Conservation (phyloP, 2,797 vertebrate genomes). For the Acanthurus leucopareius region DNA sequence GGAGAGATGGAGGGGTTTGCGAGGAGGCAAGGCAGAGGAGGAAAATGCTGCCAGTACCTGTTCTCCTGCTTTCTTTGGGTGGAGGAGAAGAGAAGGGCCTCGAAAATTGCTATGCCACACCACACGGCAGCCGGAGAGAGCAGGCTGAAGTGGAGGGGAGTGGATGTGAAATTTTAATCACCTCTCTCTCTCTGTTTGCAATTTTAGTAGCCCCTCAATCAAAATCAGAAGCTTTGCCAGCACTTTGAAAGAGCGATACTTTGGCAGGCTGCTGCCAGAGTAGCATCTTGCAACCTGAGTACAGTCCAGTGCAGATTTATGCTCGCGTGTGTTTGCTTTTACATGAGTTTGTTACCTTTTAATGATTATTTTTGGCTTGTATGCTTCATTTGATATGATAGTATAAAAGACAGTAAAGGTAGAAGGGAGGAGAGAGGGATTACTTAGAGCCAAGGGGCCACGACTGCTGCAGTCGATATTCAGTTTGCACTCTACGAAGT, state of each 20-base stretch:
- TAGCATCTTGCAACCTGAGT: constrained; percentile 6
- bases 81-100: constrained; percentile 39
- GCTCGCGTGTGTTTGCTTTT: not conserved
- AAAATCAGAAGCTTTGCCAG: constrained; percentile 65
- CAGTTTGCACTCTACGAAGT: too few relatives aligned
- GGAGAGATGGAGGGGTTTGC: too few relatives aligned
- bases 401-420: too few relatives aligned
- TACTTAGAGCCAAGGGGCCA: too few relatives aligned
- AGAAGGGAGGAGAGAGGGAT: too few relatives aligned
- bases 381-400: too few relatives aligned
- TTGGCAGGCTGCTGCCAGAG: constrained; percentile 30
- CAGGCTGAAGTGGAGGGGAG: constrained; percentile 67
- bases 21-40: constrained; percentile 23
- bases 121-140: constrained; percentile 63
- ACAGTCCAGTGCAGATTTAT: not conserved
- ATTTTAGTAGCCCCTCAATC: constrained; percentile 74
- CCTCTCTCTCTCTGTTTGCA: constrained; percentile 65
- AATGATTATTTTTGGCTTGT: too few relatives aligned
- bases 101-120: constrained; percentile 68
- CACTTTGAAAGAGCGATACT: constrained; percentile 49
- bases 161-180: constrained; percentile 80
- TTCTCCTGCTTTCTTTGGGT: constrained; percentile 44
- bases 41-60: constrained; percentile 59
- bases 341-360: too few relatives aligned
- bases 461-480: too few relatives aligned